A percentile compares a stretch with the other conserved stretches of the same genome.
Evolutionary conservation across 1,140 invertebrate species (phyloP).

Genomic region (Drosophila busckii): DNA sequence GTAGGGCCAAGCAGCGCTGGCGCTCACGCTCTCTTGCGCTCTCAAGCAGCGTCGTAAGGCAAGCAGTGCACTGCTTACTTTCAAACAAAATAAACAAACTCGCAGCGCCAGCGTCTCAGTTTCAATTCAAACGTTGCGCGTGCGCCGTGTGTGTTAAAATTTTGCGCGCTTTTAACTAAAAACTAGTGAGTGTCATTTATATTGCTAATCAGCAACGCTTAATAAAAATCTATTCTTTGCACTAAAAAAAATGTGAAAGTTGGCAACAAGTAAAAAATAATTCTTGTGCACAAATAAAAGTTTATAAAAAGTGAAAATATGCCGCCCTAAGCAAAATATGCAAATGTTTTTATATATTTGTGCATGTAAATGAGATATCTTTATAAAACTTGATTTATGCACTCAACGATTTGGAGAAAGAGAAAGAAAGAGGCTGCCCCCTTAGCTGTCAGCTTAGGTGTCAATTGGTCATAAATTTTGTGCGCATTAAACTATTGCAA

Average conservation of each 20-base stretch:
- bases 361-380: slow-evolving; percentile 35
- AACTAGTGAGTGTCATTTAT: too few relatives aligned
- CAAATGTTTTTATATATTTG: slow-evolving; percentile 44
- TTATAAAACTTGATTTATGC: too few relatives aligned
- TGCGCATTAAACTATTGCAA: slow-evolving; percentile 19
- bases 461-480: slow-evolving; percentile 13
- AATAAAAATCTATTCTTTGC: not conserved
- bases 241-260: slow-evolving; percentile 51
- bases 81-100: slow-evolving; percentile 64
- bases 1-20: too few relatives aligned
- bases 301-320: slow-evolving; percentile 45
- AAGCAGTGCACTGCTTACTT: slow-evolving; percentile 45
- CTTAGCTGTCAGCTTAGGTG: slow-evolving; percentile 24
- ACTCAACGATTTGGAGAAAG: slow-evolving; percentile 18
- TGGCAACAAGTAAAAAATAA: slow-evolving; percentile 15
- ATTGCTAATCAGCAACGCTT: too few relatives aligned
- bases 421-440: slow-evolving; percentile 23
- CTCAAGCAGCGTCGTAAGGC: slow-evolving; percentile 7
- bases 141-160: slow-evolving; percentile 38
- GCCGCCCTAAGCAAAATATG: slow-evolving; percentile 23
- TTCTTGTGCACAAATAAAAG: slow-evolving; percentile 44
- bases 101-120: slow-evolving; percentile 47
- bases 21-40: not conserved
- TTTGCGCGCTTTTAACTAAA: too few relatives aligned
- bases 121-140: slow-evolving; percentile 70